These are phyloP conservation scores for Melangyna quadrimaculata DNA, from an alignment of 2,888 invertebrate genomes.

Conservation along the genomic window DNA sequence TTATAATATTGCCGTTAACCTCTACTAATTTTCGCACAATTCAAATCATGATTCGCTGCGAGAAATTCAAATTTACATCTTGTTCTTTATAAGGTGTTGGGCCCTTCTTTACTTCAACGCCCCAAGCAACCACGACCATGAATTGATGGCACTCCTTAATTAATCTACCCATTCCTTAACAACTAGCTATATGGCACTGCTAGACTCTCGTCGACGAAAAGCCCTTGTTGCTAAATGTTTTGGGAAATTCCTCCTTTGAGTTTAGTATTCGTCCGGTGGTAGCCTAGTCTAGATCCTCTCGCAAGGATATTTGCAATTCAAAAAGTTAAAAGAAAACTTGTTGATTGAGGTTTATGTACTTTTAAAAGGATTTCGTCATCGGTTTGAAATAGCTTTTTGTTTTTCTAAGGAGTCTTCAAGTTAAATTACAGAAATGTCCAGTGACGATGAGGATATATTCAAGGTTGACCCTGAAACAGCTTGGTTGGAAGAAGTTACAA, in stretches of 20 bases:
- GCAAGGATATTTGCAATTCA: slow-evolving; percentile 33
- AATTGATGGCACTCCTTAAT: slow-evolving; percentile 71
- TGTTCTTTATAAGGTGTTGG: background rate
- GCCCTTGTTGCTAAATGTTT: slow-evolving; percentile 47
- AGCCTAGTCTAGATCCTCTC: slow-evolving; percentile 53
- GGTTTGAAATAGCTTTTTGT: slow-evolving; percentile 47
- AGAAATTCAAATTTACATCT: background rate
- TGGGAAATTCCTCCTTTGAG: slow-evolving; percentile 49
- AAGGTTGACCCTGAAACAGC: slow-evolving; percentile 82
- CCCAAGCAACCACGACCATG: background rate
- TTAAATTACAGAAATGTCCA: slow-evolving; percentile 65
- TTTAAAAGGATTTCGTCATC: slow-evolving; percentile 50
- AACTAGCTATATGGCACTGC: slow-evolving; percentile 49
- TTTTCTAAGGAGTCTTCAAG: background rate
- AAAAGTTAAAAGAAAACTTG: slow-evolving; percentile 44
- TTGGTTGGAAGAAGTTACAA: slow-evolving; percentile 88
- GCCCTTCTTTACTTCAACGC: background rate
- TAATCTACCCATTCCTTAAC: slow-evolving; percentile 70
- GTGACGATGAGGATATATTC: slow-evolving; percentile 75
- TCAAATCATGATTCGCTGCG: background rate
- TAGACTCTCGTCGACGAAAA: slow-evolving; percentile 56
- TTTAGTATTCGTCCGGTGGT: slow-evolving; percentile 60
- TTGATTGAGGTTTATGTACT: slow-evolving; percentile 42
- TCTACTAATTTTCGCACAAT: background rate
- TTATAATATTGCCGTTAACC: too few relatives aligned